These are phyloP conservation scores for Lepisosteus osseus DNA, from an alignment of 2,113 vertebrate genomes.

Conservation along the genomic window DNA sequence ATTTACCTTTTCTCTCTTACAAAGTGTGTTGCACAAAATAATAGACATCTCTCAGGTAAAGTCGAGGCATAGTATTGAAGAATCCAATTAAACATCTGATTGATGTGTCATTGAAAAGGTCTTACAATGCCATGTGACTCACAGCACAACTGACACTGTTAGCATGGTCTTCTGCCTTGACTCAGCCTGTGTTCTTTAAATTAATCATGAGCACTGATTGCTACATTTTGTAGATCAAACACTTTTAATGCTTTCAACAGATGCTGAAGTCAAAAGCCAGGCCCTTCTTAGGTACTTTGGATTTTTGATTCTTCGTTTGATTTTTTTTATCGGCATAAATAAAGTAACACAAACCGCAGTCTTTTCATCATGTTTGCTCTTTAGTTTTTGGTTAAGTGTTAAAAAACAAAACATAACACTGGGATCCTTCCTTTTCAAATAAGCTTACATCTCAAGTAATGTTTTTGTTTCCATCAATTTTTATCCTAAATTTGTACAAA, in stretches of 20 bases:
- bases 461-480: too few relatives aligned
- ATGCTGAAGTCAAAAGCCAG: neutral
- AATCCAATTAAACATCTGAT: neutral
- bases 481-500: too few relatives aligned
- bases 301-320: too few relatives aligned
- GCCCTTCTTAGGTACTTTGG: too few relatives aligned
- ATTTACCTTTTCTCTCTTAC: too few relatives aligned
- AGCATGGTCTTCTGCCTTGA: neutral
- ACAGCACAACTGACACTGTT: neutral
- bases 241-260: neutral
- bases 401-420: too few relatives aligned
- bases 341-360: too few relatives aligned
- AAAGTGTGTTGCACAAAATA: neutral
- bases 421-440: too few relatives aligned
- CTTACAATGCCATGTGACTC: neutral
- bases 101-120: neutral
- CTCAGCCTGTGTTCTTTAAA: neutral
- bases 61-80: neutral
- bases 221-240: constrained; percentile 2
- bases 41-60: neutral
- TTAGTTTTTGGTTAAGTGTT: too few relatives aligned
- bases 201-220: constrained; percentile 4
- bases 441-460: too few relatives aligned
- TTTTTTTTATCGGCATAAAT: too few relatives aligned
- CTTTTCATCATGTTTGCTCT: too few relatives aligned